Base-by-base conservation (phyloP, 2,888 invertebrate species). In the Drosophila neotestacea region DNA sequence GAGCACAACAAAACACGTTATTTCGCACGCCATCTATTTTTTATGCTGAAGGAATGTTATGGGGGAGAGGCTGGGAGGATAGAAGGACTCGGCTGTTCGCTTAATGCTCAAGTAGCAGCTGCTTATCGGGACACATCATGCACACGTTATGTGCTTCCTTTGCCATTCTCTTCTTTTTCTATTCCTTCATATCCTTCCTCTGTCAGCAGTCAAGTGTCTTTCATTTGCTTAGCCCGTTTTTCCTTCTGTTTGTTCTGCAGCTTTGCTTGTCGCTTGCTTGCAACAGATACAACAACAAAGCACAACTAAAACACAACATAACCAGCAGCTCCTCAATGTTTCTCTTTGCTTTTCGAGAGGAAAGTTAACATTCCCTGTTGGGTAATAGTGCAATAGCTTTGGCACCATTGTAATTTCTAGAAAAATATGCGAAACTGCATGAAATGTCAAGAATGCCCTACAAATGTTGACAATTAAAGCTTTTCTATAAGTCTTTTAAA, bases 101-200 rank as follows among this genome's bases (percentile, higher is more conserved):
- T 41, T 67, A 61, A 77, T 60, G 75, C 68, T 44, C 67, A 47
- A 73, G 79, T 36, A 64, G 74, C 64, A 55, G 79, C 59, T 69
- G 74, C 68, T 76, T 76, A 78, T 78, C 74, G 36, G 50, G 10
- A 41, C 74, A 65, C 64, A 79, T 79, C 65, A 65, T 73, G 65
- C 60, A 56, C 63, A 63, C 52, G 65, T 50, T 59, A 16, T 62
- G 62, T 41, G 10, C 44, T 48, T 64, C 39, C 51, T 61, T 16
- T 46, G 7, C 13, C 3, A 13, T 13, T 28, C 11, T 6, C 10
- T 39, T 34, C 4, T 9, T 6, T 30, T n/a, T 13, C 32, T 16
- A n/a, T 36, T 32, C 4, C 10, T 4, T 30, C 28, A 10, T 9
- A 10, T 38, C 11, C 28, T 13, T 4, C n/a, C 11, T 13, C 4